Evolutionary conservation across 2,888 invertebrate genomes (phyloP).

Genomic region (Phragmatobia fuliginosa): DNA sequence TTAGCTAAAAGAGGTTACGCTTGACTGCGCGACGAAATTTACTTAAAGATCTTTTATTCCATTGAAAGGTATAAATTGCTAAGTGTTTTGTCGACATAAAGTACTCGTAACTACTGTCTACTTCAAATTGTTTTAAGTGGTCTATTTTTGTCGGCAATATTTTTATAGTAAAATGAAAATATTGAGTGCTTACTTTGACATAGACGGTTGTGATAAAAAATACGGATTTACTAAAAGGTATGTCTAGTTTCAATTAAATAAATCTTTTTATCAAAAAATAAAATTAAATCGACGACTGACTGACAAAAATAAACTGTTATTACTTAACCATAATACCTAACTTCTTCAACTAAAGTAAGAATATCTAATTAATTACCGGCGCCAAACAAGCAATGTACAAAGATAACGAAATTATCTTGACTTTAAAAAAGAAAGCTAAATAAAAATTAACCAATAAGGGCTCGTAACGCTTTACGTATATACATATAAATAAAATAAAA

Average conservation of each 20-base stretch:
- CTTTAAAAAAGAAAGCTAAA: too few relatives aligned
- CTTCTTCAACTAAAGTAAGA: too few relatives aligned
- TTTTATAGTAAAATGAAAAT: neutral
- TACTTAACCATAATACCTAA: too few relatives aligned
- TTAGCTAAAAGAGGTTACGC: slow-evolving; percentile 21
- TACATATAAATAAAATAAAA: too few relatives aligned
- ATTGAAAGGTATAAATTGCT: slow-evolving; percentile 3
- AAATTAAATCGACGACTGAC: too few relatives aligned
- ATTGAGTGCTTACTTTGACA: neutral
- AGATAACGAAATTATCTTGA: too few relatives aligned
- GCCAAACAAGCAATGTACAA: too few relatives aligned
- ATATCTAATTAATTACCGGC: too few relatives aligned
- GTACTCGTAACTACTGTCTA: neutral
- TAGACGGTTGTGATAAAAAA: neutral
- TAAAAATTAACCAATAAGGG: too few relatives aligned
- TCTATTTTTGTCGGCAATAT: neutral
- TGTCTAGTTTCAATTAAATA: neutral
- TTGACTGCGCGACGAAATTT: slow-evolving; percentile 28
- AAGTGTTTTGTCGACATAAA: neutral
- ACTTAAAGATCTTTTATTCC: slow-evolving; percentile 4
- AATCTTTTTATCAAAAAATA: too few relatives aligned
- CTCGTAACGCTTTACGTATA: too few relatives aligned
- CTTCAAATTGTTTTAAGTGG: neutral
- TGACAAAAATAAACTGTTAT: too few relatives aligned
- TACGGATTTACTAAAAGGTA: neutral